Base-by-base conservation (phyloP, 2,113 vertebrate genomes). In the Lagopus leucura region DNA sequence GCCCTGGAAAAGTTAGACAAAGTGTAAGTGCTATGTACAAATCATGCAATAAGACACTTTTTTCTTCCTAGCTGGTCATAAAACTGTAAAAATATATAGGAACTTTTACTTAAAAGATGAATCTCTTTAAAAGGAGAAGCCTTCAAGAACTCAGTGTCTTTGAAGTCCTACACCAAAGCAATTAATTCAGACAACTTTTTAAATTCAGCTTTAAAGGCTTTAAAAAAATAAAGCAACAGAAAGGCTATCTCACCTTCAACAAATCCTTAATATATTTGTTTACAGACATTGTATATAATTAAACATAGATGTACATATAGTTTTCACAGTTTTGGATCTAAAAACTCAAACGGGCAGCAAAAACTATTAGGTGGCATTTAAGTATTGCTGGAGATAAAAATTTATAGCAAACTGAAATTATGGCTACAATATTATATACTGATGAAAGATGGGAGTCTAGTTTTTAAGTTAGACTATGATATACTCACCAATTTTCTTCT, bases 401-500 rank as follows among this genome's bases (percentile, higher is more conserved):
- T 7, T 21, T 21, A 47, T 0, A 75, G 20, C 17, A 47, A 77
- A 65, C 89, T 72, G 38, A 80, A 34, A 43, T 77, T 52, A 88
- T 7, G 43, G 4, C 36, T 48, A 36, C 2, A 1, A 6, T 42
- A 61, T 72, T 34, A 84, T 6, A 32, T 3, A 38, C 38, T 11
- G 74, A 5, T 6, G 52, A 86, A 83, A 91, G 17, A 43, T 6
- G 0, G 82, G 17, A 77, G 16, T 11, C 14, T 42, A 21, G 22
- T 42, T 90, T 60, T 27, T 50, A 55, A 64, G 64, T 4, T 80
- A 54, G 20, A 25, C n/a, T 74, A 3, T 1, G 6, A 47, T 1
- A 12, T 30, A 97, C 99, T 98, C 94, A 99, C 99, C 99, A 99
- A 96, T 99, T 99, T 96, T 99, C 99, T 89, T 99, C 99, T 95